Percentiles rank a stretch among this genome's conserved stretches.
Evolutionary conservation across 2,113 vertebrate species (phyloP).

Genomic region (Dicrurus megarhynchus): DNA sequence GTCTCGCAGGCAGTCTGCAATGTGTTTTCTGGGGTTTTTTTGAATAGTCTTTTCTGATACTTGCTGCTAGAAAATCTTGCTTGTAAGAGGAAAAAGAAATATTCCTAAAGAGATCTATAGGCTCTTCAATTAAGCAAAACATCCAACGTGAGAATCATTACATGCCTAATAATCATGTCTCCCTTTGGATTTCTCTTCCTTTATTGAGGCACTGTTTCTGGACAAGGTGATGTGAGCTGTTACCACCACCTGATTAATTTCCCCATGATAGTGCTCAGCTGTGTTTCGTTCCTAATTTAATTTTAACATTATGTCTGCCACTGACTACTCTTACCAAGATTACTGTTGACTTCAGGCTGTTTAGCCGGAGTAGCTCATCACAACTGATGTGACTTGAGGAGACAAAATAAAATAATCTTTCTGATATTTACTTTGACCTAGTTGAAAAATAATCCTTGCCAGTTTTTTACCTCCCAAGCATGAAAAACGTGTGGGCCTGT

Average conservation of each 20-base stretch:
- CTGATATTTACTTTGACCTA: constrained; percentile 17
- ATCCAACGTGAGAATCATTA: background rate
- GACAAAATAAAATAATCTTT: constrained; percentile 32
- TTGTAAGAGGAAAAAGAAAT: background rate
- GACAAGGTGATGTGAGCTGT: background rate
- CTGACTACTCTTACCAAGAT: background rate
- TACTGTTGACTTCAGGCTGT: constrained; percentile 23
- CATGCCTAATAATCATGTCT: background rate
- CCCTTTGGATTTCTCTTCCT: background rate
- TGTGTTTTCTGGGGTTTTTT: no score
- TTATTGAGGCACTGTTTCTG: background rate
- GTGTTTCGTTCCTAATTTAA: background rate
- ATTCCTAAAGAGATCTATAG: background rate
- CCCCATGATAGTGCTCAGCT: background rate
- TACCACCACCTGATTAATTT: background rate
- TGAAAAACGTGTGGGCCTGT: background rate
- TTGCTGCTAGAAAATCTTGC: background rate
- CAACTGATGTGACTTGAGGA: background rate
- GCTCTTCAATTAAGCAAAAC: background rate
- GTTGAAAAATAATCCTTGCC: constrained; percentile 32
- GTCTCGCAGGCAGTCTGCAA: background rate
- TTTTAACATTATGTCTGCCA: background rate
- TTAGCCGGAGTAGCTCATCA: background rate
- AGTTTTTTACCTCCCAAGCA: background rate
- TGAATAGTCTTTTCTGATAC: background rate